phyloP scores from a whole-genome alignment of 2,888 invertebrate species.

The Atethmia centrago region DNA sequence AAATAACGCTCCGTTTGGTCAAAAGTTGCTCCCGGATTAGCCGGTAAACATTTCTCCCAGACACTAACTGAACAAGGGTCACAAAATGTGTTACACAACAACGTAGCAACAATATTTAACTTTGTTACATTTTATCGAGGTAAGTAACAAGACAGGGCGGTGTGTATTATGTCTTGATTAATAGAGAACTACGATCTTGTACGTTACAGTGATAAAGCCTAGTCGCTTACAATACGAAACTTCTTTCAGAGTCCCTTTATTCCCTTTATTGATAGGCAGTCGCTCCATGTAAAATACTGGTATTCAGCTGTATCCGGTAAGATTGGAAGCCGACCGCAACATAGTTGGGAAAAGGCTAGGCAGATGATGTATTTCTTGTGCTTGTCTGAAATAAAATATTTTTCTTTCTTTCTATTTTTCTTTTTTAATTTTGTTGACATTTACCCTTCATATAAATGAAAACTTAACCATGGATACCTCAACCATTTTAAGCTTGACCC shows the following conservation, averaged over 20 bases:
- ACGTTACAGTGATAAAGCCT: background rate
- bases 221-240: background rate
- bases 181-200: background rate
- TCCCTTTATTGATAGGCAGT: too few species aligned
- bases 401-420: too few species aligned
- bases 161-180: background rate
- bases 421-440: background rate
- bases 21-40: background rate
- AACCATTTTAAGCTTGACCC: background rate
- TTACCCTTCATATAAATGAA: background rate
- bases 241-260: background rate
- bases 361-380: too few species aligned
- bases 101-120: background rate
- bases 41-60: conserved; percentile 4
- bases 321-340: too few species aligned
- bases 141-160: background rate
- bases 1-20: background rate
- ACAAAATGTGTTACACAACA: background rate
- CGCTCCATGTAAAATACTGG: too few species aligned
- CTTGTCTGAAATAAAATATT: too few species aligned
- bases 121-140: background rate
- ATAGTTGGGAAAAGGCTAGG: too few species aligned
- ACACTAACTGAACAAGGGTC: conserved; percentile 56
- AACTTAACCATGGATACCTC: background rate
- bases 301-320: too few species aligned